phyloP scores from a whole-genome alignment of 2,888 invertebrate species.

The Argyresthia goedartella region DNA sequence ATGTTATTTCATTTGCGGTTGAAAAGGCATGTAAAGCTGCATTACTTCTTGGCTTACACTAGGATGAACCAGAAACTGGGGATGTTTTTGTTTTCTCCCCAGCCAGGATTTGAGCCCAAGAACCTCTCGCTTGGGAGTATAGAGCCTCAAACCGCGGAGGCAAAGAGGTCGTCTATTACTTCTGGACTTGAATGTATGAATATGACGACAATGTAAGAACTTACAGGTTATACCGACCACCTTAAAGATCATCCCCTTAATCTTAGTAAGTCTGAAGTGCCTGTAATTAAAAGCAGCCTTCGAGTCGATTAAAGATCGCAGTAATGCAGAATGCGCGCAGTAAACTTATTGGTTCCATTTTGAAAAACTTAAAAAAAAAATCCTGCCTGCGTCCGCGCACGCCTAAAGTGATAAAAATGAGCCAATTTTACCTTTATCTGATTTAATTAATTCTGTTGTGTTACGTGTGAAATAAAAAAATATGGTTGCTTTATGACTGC shows the following conservation, averaged over 20 bases:
- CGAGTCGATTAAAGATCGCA: constrained; percentile 25
- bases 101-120: too few species aligned
- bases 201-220: too few species aligned
- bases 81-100: too few species aligned
- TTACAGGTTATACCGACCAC: too few species aligned
- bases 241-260: not conserved
- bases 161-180: too few species aligned
- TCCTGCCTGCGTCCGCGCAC: not conserved
- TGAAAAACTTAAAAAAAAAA: constrained; percentile 11
- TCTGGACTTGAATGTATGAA: too few species aligned
- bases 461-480: not conserved
- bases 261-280: not conserved
- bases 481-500: not conserved
- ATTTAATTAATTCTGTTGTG: not conserved
- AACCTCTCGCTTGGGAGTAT: too few species aligned
- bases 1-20: too few species aligned
- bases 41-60: too few species aligned
- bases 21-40: too few species aligned
- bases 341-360: constrained; percentile 20
- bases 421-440: not conserved
- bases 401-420: not conserved
- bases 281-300: constrained; percentile 16
- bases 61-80: too few species aligned
- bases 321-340: constrained; percentile 13
- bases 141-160: too few species aligned